These are phyloP conservation scores for Pelmatolapia mariae DNA, from an alignment of 2,113 vertebrate species.

Conservation along the genomic window DNA sequence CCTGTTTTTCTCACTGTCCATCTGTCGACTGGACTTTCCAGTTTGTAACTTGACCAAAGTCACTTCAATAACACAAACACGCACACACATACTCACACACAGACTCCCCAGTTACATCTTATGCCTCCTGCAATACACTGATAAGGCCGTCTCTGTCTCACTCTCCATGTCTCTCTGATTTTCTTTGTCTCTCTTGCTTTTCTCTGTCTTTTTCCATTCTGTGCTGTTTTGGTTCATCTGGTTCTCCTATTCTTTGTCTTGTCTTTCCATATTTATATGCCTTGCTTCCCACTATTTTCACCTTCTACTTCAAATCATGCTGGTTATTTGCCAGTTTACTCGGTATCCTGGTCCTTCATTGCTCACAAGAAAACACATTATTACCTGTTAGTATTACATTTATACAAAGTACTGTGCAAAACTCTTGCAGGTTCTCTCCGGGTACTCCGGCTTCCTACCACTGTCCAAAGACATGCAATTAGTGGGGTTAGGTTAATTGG, in stretches of 20 bases:
- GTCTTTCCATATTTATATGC: background rate
- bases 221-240: constrained; percentile 8
- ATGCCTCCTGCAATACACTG: constrained; percentile 65
- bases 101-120: constrained; percentile 59
- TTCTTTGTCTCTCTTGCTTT: constrained; percentile 49
- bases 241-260: background rate
- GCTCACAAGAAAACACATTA: background rate
- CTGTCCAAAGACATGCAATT: background rate
- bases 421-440: background rate
- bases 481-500: background rate
- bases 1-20: constrained; percentile 42
- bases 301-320: background rate
- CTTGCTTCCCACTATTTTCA: background rate
- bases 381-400: background rate
- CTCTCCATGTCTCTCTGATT: constrained; percentile 33
- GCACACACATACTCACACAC: constrained; percentile 20
- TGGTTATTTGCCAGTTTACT: background rate
- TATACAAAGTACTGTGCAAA: background rate
- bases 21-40: constrained; percentile 52
- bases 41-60: constrained; percentile 67
- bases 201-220: constrained; percentile 10
- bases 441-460: background rate
- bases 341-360: background rate
- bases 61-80: constrained; percentile 62
- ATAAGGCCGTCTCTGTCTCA: constrained; percentile 55